Conservation (phyloP, 2,797 vertebrate species). For the Mionectes olivaceus region DNA sequence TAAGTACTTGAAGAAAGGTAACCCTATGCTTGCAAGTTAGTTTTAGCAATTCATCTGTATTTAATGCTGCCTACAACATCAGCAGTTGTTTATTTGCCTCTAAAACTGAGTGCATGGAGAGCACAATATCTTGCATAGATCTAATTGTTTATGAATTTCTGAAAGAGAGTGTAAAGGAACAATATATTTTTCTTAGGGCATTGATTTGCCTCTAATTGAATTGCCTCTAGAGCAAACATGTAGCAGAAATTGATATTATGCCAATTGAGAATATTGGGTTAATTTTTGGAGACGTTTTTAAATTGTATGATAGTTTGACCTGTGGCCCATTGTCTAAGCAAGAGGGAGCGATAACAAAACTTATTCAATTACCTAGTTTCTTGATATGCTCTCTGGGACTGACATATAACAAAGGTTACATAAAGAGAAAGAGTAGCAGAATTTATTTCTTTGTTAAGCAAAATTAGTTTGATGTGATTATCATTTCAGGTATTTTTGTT, state of each 20-base stretch:
- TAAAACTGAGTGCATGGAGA: background rate
- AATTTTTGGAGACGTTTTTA: background rate
- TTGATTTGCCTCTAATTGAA: too few relatives aligned
- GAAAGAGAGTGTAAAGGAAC: background rate
- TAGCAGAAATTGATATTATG: background rate
- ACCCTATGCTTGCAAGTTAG: background rate
- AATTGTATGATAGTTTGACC: background rate
- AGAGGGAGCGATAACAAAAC: background rate
- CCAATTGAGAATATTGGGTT: background rate
- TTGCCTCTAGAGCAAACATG: background rate
- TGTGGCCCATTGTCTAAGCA: background rate
- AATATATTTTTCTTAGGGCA: background rate
- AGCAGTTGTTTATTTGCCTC: background rate
- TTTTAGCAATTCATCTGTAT: background rate
- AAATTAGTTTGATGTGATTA: background rate
- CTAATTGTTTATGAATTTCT: background rate
- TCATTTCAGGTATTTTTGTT: background rate
- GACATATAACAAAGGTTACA: background rate
- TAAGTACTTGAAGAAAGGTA: background rate
- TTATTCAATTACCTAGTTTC: slow-evolving; percentile 1
- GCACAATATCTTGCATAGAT: background rate
- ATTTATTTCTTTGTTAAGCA: background rate
- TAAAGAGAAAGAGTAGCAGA: slow-evolving; percentile 17
- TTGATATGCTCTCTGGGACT: background rate
- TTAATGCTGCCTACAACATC: background rate